Evolutionary conservation across 1,140 invertebrate species (phyloP).

Genomic region (Diorhabda carinulata): DNA sequence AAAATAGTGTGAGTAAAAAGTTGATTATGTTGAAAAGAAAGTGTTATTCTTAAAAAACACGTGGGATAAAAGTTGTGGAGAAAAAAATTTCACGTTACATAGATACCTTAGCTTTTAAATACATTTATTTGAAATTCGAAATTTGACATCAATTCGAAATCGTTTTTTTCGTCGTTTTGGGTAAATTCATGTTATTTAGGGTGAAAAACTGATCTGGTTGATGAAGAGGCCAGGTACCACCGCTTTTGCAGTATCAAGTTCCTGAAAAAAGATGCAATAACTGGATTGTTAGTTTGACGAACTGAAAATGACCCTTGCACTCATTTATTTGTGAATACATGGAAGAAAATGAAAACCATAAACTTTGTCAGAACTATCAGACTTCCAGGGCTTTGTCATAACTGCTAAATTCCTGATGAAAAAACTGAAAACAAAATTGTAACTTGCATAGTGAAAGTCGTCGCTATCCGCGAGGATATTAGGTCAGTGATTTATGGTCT

Average conservation of each 20-base stretch:
- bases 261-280: not conserved
- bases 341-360: slow-evolving; percentile 4
- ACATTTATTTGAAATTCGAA: no score
- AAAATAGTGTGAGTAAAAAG: no score
- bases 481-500: slow-evolving; percentile 8
- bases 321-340: slow-evolving; percentile 1
- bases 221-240: slow-evolving; percentile 2
- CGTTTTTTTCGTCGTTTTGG: no score
- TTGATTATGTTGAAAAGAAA: no score
- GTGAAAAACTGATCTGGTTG: not conserved
- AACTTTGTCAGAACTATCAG: not conserved
- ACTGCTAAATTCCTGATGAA: not conserved
- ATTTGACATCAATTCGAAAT: no score
- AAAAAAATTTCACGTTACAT: no score
- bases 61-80: no score
- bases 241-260: not conserved
- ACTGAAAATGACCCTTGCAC: not conserved
- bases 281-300: not conserved
- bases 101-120: no score
- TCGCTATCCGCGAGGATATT: slow-evolving; percentile 4
- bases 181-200: no score
- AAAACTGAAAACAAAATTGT: slow-evolving; percentile 1
- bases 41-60: no score
- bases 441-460: not conserved
- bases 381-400: not conserved